These are phyloP conservation scores for Zapornia atra DNA, from an alignment of 2,113 vertebrate genomes.

Conservation along the genomic window DNA sequence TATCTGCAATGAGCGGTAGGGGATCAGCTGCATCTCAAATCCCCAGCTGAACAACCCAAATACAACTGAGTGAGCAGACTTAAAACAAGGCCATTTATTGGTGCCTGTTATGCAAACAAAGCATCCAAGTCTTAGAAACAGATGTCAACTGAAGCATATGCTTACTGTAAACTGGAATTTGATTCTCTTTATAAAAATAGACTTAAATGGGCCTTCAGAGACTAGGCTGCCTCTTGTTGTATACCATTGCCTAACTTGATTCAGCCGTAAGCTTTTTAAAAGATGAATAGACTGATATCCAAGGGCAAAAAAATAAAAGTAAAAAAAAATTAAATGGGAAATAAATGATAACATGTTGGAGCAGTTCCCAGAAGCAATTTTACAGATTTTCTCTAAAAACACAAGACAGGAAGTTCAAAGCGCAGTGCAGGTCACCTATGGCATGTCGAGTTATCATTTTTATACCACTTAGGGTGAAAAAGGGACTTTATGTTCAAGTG, in stretches of 20 bases:
- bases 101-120: slow-evolving; percentile 87
- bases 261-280: slow-evolving; percentile 82
- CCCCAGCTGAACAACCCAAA: slow-evolving; percentile 86
- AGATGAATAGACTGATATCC: slow-evolving; percentile 88
- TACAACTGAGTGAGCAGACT: slow-evolving; percentile 85
- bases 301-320: slow-evolving; percentile 78
- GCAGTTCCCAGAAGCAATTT: slow-evolving; percentile 95
- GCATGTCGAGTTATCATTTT: slow-evolving; percentile 85
- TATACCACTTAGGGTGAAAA: slow-evolving; percentile 79
- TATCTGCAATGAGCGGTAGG: slow-evolving; percentile 81
- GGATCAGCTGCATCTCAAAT: slow-evolving; percentile 86
- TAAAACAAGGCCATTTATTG: slow-evolving; percentile 86
- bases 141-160: slow-evolving; percentile 88
- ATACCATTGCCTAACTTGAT: slow-evolving; percentile 79
- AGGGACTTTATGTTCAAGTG: slow-evolving; percentile 76
- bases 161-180: slow-evolving; percentile 86
- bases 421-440: slow-evolving; percentile 80
- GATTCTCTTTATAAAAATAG: slow-evolving; percentile 84
- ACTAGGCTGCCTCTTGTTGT: slow-evolving; percentile 78
- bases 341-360: slow-evolving; percentile 90
- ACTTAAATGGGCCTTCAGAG: slow-evolving; percentile 83
- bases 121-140: slow-evolving; percentile 82
- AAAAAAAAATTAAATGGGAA: slow-evolving; percentile 89
- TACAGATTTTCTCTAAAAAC: slow-evolving; percentile 81
- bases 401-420: slow-evolving; percentile 87